phyloP scores from a whole-genome alignment of 2,888 invertebrate species.

The Mythimna ferrago region DNA sequence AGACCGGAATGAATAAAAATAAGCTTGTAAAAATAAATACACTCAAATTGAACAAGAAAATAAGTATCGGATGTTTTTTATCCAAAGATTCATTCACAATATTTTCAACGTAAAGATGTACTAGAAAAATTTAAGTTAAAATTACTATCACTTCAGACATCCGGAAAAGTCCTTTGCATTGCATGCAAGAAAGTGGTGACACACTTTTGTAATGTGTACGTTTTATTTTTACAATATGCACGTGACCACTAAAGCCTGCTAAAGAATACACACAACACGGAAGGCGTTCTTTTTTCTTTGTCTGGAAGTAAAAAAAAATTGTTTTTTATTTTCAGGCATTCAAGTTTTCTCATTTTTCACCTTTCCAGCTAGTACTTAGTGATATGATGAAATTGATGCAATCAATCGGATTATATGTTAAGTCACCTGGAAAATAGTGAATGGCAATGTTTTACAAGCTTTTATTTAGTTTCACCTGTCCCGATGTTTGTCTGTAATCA shows the following conservation, averaged over 20 bases:
- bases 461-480: too few species aligned
- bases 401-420: not conserved
- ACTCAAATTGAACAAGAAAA: not conserved
- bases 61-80: not conserved
- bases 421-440: not conserved
- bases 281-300: not conserved
- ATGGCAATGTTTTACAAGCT: not conserved
- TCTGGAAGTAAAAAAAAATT: too few species aligned
- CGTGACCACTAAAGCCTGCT: conserved; percentile 4
- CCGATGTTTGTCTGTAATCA: too few species aligned
- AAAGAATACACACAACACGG: not conserved
- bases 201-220: conserved; percentile 31
- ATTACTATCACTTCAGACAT: conserved; percentile 8
- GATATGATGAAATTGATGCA: too few species aligned
- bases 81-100: not conserved
- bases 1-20: not conserved
- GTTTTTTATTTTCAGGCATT: conserved; percentile 1
- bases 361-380: not conserved
- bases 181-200: conserved; percentile 31
- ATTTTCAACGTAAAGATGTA: conserved; percentile 9
- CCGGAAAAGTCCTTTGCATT: conserved; percentile 33
- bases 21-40: not conserved
- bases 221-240: conserved; percentile 15
- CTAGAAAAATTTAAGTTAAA: conserved; percentile 8
- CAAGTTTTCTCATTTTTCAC: not conserved